phyloP scores from a whole-genome alignment of 1,140 invertebrate species.

The Trachelipus rathkii region DNA sequence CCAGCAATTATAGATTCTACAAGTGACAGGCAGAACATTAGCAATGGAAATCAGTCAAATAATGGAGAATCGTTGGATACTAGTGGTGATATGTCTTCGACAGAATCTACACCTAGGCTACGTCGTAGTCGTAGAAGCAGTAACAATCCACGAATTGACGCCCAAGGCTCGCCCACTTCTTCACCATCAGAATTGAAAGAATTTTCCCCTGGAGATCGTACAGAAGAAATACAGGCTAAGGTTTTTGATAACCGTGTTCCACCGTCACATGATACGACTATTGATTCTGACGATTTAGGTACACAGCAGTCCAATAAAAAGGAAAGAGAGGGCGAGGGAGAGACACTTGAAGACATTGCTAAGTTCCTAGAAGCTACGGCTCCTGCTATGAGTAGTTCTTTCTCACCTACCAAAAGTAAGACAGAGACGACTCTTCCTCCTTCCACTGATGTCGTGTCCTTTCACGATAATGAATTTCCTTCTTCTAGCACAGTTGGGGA shows the following conservation, averaged over 20 bases:
- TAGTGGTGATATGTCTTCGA: neutral
- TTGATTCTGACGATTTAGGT: too few species aligned
- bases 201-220: neutral
- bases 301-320: neutral
- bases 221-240: neutral
- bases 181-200: neutral
- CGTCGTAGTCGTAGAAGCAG: neutral
- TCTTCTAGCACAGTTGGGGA: neutral
- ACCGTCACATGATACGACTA: neutral
- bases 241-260: neutral
- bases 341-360: slow-evolving; percentile 39
- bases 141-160: neutral
- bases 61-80: neutral
- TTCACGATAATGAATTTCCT: neutral
- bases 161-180: neutral
- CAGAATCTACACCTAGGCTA: neutral
- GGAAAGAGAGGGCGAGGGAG: slow-evolving; percentile 35
- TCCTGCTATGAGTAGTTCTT: slow-evolving; percentile 2
- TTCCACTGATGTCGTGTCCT: neutral
- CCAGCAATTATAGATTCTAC: neutral
- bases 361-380: slow-evolving; percentile 38
- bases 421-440: neutral
- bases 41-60: neutral
- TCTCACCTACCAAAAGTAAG: neutral
- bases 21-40: too few species aligned